Percentiles rank a stretch among this genome's conserved stretches.
These are phyloP conservation scores for Archegozetes longisetosus DNA, from an alignment of 1,140 invertebrate species.

Conservation along the genomic window DNA sequence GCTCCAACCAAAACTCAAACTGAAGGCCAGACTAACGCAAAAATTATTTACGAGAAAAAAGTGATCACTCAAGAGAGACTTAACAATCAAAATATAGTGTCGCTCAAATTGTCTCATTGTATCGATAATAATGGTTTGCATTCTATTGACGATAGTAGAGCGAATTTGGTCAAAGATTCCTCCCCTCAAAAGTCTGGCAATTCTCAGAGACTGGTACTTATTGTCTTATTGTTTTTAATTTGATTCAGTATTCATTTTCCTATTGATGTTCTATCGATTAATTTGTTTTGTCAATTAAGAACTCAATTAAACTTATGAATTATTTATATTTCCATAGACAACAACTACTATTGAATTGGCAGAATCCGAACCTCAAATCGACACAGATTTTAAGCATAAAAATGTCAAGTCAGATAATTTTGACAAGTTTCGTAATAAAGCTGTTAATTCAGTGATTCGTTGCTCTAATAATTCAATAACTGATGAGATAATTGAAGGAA, in stretches of 20 bases:
- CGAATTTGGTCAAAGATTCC: too few relatives aligned
- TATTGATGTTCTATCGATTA: too few relatives aligned
- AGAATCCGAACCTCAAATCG: background rate
- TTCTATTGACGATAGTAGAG: too few relatives aligned
- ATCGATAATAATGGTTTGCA: background rate
- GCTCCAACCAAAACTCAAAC: too few relatives aligned
- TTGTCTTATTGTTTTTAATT: too few relatives aligned
- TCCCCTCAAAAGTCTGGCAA: too few relatives aligned
- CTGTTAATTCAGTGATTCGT: background rate
- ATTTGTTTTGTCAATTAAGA: too few relatives aligned
- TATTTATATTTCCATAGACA: background rate
- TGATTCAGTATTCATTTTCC: too few relatives aligned
- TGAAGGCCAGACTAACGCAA: background rate
- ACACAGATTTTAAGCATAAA: background rate
- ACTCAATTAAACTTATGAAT: background rate
- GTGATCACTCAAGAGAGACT: background rate
- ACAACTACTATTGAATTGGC: background rate
- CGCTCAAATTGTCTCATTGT: background rate
- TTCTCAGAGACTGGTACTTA: too few relatives aligned
- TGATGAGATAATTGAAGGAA: background rate
- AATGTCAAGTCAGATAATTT: background rate
- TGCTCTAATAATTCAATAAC: background rate
- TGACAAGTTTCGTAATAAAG: background rate
- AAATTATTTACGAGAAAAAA: background rate
- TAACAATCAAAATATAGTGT: background rate